These are phyloP conservation scores for Ophion ventricosus DNA, from an alignment of 2,888 invertebrate genomes.

Conservation along the genomic window DNA sequence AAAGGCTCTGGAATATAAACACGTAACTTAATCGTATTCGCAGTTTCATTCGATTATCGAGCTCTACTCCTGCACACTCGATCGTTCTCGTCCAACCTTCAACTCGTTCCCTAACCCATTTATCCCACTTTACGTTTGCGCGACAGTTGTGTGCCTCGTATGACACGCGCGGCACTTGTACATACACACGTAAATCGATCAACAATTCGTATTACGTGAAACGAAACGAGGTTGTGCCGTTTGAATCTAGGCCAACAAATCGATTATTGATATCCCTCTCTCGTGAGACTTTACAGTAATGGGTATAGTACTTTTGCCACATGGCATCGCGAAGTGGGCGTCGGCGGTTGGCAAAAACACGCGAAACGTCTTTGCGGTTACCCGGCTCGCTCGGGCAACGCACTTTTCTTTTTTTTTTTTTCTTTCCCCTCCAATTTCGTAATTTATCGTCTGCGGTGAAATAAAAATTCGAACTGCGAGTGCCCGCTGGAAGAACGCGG, in stretches of 20 bases:
- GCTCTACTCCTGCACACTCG: not conserved
- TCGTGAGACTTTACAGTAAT: conserved; percentile 35
- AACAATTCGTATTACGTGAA: not conserved
- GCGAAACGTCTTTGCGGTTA: conserved; percentile 24
- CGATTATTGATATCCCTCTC: conserved; percentile 53
- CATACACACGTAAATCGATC: conserved; percentile 24
- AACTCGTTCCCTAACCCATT: conserved; percentile 21
- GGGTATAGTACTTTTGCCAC: conserved; percentile 8
- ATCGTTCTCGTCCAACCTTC: conserved; percentile 25
- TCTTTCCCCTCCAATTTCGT: not conserved
- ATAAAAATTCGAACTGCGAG: not conserved
- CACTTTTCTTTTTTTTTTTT: conserved; percentile 1
- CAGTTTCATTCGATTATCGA: conserved; percentile 57
- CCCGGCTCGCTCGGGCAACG: not conserved
- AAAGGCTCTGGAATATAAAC: conserved; percentile 50
- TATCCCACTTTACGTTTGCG: conserved; percentile 24
- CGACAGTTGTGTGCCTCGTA: conserved; percentile 41
- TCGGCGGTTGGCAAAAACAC: conserved; percentile 27
- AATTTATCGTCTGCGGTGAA: not conserved
- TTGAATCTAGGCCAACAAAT: conserved; percentile 58
- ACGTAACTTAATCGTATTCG: conserved; percentile 57
- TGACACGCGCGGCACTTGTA: conserved; percentile 1
- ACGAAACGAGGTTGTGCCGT: conserved; percentile 50
- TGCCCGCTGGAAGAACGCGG: no score
- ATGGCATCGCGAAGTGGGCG: conserved; percentile 4